A percentile compares a stretch with the other conserved stretches of the same genome.
phyloP scores from a whole-genome alignment of 2,888 invertebrate species.

The Dorcus parallelipipedus region DNA sequence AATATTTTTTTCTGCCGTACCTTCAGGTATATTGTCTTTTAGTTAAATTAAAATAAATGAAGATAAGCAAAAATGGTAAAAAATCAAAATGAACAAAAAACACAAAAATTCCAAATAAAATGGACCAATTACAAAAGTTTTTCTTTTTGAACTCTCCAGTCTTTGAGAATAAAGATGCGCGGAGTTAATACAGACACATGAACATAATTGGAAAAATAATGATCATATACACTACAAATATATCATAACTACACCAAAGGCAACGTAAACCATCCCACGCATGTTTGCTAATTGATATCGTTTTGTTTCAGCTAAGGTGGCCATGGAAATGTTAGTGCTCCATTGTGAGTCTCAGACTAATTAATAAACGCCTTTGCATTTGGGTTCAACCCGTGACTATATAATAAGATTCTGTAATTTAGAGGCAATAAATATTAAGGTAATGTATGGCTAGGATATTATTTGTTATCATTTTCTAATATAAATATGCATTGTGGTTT shows the following conservation, averaged over 20 bases:
- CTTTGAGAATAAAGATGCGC: too few species aligned
- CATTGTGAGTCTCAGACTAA: slow-evolving; percentile 19
- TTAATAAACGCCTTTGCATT: slow-evolving; percentile 18
- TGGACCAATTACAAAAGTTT: too few species aligned
- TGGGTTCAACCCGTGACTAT: slow-evolving; percentile 6
- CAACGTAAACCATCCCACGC: slow-evolving; percentile 15
- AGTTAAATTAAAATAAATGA: too few species aligned
- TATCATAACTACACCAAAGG: slow-evolving; percentile 17
- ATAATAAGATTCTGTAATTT: neutral
- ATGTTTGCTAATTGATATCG: slow-evolving; percentile 15
- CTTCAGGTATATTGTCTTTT: too few species aligned
- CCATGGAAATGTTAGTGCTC: slow-evolving; percentile 16
- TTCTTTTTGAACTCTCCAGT: too few species aligned
- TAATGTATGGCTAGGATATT: neutral
- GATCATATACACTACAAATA: slow-evolving; percentile 14
- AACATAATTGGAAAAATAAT: slow-evolving; percentile 15
- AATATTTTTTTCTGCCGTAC: too few species aligned
- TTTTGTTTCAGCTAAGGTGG: slow-evolving; percentile 17
- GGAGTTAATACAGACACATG: neutral
- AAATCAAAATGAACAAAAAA: too few species aligned
- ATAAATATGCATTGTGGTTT: neutral
- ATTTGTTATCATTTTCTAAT: neutral
- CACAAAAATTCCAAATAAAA: too few species aligned
- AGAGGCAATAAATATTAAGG: neutral
- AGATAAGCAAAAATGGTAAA: too few species aligned